Conservation (phyloP, 1,140 invertebrate species). For the Drosophila guanche region DNA sequence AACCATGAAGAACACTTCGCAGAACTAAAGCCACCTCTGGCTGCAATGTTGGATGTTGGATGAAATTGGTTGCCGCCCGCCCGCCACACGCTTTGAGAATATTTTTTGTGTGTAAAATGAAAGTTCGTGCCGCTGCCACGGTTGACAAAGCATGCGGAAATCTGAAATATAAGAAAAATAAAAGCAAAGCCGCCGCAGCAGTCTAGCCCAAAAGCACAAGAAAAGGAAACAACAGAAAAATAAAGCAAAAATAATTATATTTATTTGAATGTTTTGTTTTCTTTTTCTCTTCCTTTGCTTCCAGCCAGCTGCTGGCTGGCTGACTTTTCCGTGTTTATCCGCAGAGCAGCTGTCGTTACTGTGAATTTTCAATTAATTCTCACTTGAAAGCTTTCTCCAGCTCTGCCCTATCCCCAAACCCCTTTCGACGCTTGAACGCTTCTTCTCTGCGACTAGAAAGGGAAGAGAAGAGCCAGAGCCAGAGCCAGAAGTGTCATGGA, state of each 20-base stretch:
- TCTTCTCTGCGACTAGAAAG: background rate
- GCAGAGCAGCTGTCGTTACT: conserved; percentile 72
- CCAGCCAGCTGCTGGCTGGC: conserved; percentile 1
- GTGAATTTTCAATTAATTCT: conserved; percentile 76
- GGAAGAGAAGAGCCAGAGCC: conserved; percentile 54
- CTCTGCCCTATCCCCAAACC: background rate
- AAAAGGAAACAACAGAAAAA: conserved; percentile 42
- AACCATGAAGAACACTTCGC: conserved; percentile 47
- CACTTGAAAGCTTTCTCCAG: conserved; percentile 49
- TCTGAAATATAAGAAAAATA: conserved; percentile 47
- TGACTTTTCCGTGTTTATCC: conserved; percentile 50
- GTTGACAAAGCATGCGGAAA: conserved; percentile 81
- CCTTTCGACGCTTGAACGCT: conserved; percentile 21
- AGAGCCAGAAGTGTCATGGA: conserved; percentile 68
- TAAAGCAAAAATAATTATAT: conserved; percentile 62
- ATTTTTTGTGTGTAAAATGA: conserved; percentile 61
- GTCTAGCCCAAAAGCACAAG: too few species aligned
- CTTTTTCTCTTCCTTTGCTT: conserved; percentile 9
- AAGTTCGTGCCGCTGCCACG: conserved; percentile 79
- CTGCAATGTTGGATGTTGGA: conserved; percentile 22
- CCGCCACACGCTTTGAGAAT: conserved; percentile 69
- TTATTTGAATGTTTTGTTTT: conserved; percentile 72
- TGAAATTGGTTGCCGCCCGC: too few species aligned
- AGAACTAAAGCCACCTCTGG: conserved; percentile 15
- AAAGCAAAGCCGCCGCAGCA: background rate